phyloP scores from a whole-genome alignment of 2,113 vertebrate species.

The Gallinago jamesoni region DNA sequence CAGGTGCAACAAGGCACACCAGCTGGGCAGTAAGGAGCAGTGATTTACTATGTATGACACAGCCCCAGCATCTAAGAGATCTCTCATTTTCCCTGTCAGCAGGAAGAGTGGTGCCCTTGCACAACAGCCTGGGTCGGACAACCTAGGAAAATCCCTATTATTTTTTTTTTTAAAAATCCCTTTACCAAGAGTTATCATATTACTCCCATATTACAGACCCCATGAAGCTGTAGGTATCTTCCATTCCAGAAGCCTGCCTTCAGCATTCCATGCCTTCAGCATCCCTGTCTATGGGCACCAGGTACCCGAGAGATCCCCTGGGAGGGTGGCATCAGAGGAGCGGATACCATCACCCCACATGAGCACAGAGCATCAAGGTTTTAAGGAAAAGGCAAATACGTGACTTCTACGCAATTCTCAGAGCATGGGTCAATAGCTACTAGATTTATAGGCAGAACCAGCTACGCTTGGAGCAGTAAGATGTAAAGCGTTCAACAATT shows the following conservation, averaged over 20 bases:
- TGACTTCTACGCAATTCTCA: background rate
- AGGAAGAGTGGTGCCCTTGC: background rate
- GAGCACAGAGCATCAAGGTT: rapidly evolving
- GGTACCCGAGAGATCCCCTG: background rate
- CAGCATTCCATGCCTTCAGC: background rate
- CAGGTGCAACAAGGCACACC: background rate
- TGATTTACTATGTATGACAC: background rate
- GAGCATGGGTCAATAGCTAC: conserved; percentile 23
- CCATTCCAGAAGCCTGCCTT: background rate
- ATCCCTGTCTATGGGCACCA: background rate
- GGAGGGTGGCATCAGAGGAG: background rate
- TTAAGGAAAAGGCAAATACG: background rate
- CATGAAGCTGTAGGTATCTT: background rate
- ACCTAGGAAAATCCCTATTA: background rate
- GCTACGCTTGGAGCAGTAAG: background rate
- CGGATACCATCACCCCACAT: rapidly evolving
- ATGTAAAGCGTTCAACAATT: conserved; percentile 12
- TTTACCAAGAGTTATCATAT: background rate
- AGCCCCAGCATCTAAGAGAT: background rate
- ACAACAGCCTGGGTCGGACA: background rate
- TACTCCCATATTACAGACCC: background rate
- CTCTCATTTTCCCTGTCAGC: background rate
- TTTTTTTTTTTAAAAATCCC: background rate
- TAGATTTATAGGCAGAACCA: conserved; percentile 52
- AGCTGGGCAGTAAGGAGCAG: background rate